A percentile compares a stretch with the other conserved stretches of the same genome.
Conservation (phyloP, 1,140 invertebrate species). For the Diabrotica virgifera region DNA sequence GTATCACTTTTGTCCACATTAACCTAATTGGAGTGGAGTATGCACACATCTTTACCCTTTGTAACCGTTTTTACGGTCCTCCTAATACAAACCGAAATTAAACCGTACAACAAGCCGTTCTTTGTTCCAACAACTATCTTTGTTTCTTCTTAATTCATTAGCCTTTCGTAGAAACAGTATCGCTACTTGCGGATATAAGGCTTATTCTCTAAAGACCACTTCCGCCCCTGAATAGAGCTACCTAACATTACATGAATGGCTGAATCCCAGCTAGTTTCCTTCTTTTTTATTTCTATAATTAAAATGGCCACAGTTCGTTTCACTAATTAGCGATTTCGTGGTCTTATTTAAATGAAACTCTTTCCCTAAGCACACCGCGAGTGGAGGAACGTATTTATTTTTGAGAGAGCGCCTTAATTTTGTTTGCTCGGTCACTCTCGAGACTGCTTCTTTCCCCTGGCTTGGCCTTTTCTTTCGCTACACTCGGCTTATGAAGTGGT, state of each 20-base stretch:
- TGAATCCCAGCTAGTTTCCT: too few species aligned
- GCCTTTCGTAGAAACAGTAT: background rate
- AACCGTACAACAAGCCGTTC: too few species aligned
- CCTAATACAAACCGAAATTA: too few species aligned
- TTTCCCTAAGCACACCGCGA: background rate
- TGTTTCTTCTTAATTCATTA: too few species aligned
- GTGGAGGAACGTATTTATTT: conserved; percentile 28
- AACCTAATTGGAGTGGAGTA: too few species aligned
- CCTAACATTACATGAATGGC: too few species aligned
- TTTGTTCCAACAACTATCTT: too few species aligned
- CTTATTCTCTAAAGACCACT: background rate
- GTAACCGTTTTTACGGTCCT: too few species aligned
- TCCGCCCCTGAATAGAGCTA: too few species aligned
- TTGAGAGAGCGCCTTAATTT: conserved; percentile 24
- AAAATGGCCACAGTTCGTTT: conserved; percentile 34
- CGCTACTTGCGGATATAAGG: background rate
- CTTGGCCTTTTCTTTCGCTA: conserved; percentile 19
- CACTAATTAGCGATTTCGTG: conserved; percentile 32
- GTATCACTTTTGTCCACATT: too few species aligned
- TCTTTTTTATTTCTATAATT: conserved; percentile 25
- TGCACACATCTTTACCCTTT: too few species aligned
- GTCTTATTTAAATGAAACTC: conserved; percentile 25
- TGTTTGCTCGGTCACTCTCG: conserved; percentile 23
- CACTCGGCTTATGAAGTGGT: conserved; percentile 38
- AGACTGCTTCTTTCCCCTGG: background rate